Base-by-base conservation (phyloP, 30 jellyfish, hydroid and myxozoan species). In the Rhopilema esculentum region DNA sequence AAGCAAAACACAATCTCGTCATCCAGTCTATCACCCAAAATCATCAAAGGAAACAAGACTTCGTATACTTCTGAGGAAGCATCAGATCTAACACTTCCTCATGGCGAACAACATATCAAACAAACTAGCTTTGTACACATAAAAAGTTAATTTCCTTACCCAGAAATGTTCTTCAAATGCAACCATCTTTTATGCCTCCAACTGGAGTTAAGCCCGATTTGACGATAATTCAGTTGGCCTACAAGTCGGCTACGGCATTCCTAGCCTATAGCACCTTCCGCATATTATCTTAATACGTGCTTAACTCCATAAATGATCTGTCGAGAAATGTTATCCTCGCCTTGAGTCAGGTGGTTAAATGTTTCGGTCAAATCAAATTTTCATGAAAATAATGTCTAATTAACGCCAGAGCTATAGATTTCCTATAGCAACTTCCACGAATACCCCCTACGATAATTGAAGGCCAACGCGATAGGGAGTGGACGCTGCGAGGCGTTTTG, bases 81-180 rank as follows among this genome's bases (percentile, higher is more conserved):
- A n/a, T n/a, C n/a, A n/a, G n/a, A n/a, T n/a, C n/a, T n/a, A n/a
- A n/a, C n/a, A n/a, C n/a, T n/a, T n/a, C n/a, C n/a, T n/a, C n/a
- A n/a, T n/a, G n/a, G n/a, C n/a, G 9, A 40, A 40, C 6, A 40
- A 40, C 6, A 40, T 40, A 12, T 2, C 6, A 40, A 40, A 40
- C 57, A 40, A 40, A 12, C 12, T 40, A 2, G 57, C 6, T 40
- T 12, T 40, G 57, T 40, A 2, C 12, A 40, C 57, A 40, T 6
- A 40, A 2, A 40, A 84, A 79, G 68, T 27, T 23, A 15, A 64
- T 19, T 51, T 21, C 17, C 94, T 53, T 62, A 91, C 97, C 97
- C 97, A 91, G 74, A 91, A 91, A 62, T 84, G 91, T 24, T 91
- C 97, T 66, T 83, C 94, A 83, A 91, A 91, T 51, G 91, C 91